Conservation (phyloP, 2,888 invertebrate genomes). For the Tetragonula carbonaria region DNA sequence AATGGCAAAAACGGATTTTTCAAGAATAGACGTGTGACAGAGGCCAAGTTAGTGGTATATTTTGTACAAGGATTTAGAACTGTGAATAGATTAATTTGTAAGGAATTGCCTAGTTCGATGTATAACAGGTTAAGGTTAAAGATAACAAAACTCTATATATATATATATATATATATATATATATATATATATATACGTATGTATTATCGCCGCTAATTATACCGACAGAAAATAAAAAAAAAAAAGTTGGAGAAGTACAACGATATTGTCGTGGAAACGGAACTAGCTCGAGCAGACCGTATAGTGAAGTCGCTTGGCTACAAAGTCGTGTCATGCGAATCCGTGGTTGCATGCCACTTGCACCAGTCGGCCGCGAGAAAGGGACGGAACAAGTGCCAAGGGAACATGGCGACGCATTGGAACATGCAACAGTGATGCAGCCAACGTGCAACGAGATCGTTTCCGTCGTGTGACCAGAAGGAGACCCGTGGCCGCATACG, state of each 20-base stretch:
- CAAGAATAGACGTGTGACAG: no score
- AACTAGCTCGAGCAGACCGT: conserved; percentile 4
- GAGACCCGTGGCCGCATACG: conserved; percentile 41
- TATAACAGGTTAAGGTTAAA: not conserved
- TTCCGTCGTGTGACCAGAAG: conserved; percentile 39
- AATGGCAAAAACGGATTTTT: no score
- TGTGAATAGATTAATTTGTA: not conserved
- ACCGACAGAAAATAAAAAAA: not conserved
- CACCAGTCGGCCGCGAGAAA: conserved; percentile 55
- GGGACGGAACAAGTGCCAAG: conserved; percentile 70
- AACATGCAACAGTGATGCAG: conserved; percentile 70
- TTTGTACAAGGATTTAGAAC: no score
- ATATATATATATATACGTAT: not conserved
- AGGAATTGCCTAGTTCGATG: not conserved
- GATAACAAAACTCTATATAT: not conserved
- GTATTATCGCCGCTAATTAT: not conserved
- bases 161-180: not conserved
- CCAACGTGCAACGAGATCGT: conserved; percentile 41
- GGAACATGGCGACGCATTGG: conserved; percentile 73
- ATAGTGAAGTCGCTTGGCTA: conserved; percentile 44
- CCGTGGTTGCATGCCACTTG: conserved; percentile 61
- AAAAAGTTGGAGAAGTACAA: conserved; percentile 6
- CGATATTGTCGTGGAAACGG: not conserved
- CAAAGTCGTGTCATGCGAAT: conserved; percentile 27
- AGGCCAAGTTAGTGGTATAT: no score